phyloP scores from a whole-genome alignment of 2,113 vertebrate species.

The Platichthys flesus region DNA sequence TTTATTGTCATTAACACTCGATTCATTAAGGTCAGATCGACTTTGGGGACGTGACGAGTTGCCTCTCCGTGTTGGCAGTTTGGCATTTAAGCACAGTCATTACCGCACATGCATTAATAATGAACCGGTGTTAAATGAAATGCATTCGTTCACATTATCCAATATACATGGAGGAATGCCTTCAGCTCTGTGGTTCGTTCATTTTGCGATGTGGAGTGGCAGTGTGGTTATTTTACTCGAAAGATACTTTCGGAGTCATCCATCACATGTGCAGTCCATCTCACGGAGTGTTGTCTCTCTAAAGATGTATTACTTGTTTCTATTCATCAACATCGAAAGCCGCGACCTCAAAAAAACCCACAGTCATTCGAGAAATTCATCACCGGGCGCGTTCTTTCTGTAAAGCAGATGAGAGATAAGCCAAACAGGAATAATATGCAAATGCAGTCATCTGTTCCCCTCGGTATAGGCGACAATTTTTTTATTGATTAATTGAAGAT shows the following conservation, averaged over 20 bases:
- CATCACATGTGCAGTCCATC: conserved; percentile 8
- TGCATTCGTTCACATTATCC: conserved; percentile 20
- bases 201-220: background rate
- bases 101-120: conserved; percentile 57
- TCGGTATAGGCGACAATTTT: conserved; percentile 60
- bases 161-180: conserved; percentile 16
- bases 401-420: conserved; percentile 50
- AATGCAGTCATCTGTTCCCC: conserved; percentile 74
- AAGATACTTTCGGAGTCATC: conserved; percentile 9
- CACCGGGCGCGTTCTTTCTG: background rate
- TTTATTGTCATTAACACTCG: conserved; percentile 59
- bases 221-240: background rate
- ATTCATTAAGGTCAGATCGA: conserved; percentile 58
- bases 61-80: conserved; percentile 47
- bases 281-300: conserved; percentile 4
- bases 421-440: conserved; percentile 74
- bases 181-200: conserved; percentile 6
- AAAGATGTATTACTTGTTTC: conserved; percentile 36
- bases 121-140: conserved; percentile 27
- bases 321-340: conserved; percentile 41
- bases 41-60: conserved; percentile 40
- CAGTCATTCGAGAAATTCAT: conserved; percentile 22
- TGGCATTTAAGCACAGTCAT: conserved; percentile 69
- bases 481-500: conserved; percentile 80
- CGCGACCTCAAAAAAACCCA: conserved; percentile 12